phyloP scores from a whole-genome alignment of 2,888 invertebrate species.

The Aricia artaxerxes region DNA sequence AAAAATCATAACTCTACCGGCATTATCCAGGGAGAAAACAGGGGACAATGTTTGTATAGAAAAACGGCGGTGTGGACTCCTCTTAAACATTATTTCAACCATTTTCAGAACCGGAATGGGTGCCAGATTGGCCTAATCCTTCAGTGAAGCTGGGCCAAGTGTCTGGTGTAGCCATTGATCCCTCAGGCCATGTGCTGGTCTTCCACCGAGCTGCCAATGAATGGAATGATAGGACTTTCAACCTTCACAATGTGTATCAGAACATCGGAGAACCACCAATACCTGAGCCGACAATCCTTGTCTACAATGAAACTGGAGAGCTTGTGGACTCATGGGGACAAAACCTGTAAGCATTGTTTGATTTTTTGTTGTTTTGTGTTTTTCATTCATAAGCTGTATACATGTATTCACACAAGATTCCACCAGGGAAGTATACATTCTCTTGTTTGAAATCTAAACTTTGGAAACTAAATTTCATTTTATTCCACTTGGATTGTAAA shows the following conservation, averaged over 20 bases:
- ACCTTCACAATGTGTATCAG: slow-evolving; percentile 76
- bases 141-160: slow-evolving; percentile 85
- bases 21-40: no score
- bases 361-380: neutral
- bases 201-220: slow-evolving; percentile 89
- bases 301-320: slow-evolving; percentile 82
- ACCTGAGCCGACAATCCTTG: slow-evolving; percentile 81
- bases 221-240: slow-evolving; percentile 83
- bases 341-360: slow-evolving; percentile 78
- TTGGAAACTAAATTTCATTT: no score
- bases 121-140: slow-evolving; percentile 79
- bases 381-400: neutral
- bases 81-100: slow-evolving; percentile 1
- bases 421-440: no score
- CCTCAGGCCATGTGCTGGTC: slow-evolving; percentile 85
- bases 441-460: no score
- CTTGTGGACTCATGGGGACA: slow-evolving; percentile 85
- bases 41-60: no score
- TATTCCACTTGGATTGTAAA: no score
- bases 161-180: slow-evolving; percentile 89
- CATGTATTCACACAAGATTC: no score
- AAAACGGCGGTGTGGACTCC: no score
- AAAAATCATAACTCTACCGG: no score
- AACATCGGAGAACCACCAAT: slow-evolving; percentile 82
- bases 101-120: slow-evolving; percentile 74